Conservation (phyloP, 2,888 invertebrate genomes). For the Clunio marinus region DNA sequence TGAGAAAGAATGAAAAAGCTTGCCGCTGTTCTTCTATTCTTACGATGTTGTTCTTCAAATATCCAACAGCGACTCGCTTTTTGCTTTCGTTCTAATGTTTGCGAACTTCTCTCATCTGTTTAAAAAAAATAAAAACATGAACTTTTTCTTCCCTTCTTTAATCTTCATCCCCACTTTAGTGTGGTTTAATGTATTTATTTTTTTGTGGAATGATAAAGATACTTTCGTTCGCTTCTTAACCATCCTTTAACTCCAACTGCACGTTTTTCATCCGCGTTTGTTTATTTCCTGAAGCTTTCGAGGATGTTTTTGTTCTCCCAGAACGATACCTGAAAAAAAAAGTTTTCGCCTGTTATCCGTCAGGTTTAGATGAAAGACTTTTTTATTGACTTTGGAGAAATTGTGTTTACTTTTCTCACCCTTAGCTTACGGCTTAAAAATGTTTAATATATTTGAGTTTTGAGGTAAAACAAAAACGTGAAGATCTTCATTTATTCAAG, state of each 20-base stretch:
- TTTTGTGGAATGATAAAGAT: neutral
- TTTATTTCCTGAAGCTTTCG: neutral
- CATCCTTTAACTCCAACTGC: neutral
- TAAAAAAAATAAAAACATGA: neutral
- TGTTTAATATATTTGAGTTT: too few species aligned
- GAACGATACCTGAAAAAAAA: conserved; percentile 13
- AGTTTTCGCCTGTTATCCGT: neutral
- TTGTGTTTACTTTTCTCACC: too few species aligned
- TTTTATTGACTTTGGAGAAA: too few species aligned
- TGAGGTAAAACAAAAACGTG: too few species aligned
- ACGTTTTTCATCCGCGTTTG: neutral
- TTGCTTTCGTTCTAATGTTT: neutral
- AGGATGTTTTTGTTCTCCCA: neutral
- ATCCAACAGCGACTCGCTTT: neutral
- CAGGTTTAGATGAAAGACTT: too few species aligned
- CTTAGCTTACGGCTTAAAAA: too few species aligned
- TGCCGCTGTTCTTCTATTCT: too few species aligned
- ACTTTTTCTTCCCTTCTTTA: neutral
- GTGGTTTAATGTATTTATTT: conserved; percentile 22
- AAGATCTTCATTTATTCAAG: too few species aligned
- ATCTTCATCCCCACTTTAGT: conserved; percentile 11
- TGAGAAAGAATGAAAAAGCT: too few species aligned
- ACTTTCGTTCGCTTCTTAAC: neutral
- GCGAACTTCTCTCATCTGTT: neutral
- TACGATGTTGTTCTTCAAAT: neutral